Base-by-base conservation (phyloP, 2,888 invertebrate genomes). In the Abrostola triplasia region DNA sequence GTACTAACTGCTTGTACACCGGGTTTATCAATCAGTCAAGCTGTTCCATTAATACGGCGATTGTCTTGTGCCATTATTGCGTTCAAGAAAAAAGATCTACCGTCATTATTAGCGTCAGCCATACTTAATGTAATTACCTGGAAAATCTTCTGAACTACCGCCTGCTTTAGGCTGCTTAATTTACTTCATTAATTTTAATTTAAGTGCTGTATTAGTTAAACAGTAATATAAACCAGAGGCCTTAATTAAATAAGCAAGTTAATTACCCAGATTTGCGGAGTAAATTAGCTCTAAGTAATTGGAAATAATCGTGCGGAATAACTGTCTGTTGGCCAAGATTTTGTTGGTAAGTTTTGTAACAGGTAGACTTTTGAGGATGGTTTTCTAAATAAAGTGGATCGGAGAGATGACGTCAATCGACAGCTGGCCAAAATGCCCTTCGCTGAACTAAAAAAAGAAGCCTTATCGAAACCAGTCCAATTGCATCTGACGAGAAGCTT, bases 351-450 rank as follows among this genome's bases (percentile, higher is more conserved):
- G 24, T 24, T 24, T 24, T 4, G 24, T 24, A 47, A 9, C 44
- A 24, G 44, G 44, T 47, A 24, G 13, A 1, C 0, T 12, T 13
- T 47, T 47, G 12, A 24, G 0, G 6, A 7, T 44, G 44, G 44
- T 1, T 24, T 9, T 47, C 44, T 5, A 47, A 47, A 47, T 44
- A 13, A 47, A 47, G 41, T 38, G 48, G 37, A 59, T 52, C 56
- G 8, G 37, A 60, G 41, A 5, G 7, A 57, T 61, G 59, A 47
- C 38, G 41, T 55, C 52, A 56, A 41, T 41, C 35, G 57, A 51
- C 76, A 70, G 76, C 44, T 76, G 76, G 40, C 10, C 10, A 73
- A 76, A 65, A 70, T 73, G 73, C 12, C 36, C 11, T 48, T 50
- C 52, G 48, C 61, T 70, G 42, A 64, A 70, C 51, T 56, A 61